A percentile compares a stretch with the other conserved stretches of the same genome.
Conservation (phyloP, 1,140 invertebrate species). For the Papilio dardanus region DNA sequence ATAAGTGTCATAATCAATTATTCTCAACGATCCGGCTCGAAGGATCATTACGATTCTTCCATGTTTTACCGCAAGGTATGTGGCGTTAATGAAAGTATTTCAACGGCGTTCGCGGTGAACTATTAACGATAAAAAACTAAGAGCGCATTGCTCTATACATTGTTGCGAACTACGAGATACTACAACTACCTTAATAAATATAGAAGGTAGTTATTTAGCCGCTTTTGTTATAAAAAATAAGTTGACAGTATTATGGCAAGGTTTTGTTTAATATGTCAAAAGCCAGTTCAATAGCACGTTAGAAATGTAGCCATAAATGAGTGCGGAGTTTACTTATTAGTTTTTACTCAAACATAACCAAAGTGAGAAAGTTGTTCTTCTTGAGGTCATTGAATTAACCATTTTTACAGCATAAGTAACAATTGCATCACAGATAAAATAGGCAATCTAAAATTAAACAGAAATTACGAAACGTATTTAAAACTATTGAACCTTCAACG, state of each 20-base stretch:
- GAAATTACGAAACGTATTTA: slow-evolving; percentile 40
- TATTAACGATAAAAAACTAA: slow-evolving; percentile 30
- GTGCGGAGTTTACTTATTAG: background rate
- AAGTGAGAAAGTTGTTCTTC: background rate
- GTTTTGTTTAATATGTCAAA: background rate
- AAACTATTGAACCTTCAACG: slow-evolving; percentile 43
- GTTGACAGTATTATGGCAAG: background rate
- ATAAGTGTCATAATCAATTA: slow-evolving; percentile 36
- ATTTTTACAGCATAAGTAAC: background rate
- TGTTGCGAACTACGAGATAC: background rate
- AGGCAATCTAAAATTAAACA: slow-evolving; percentile 23
- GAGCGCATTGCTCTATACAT: slow-evolving; percentile 29
- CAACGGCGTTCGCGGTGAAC: slow-evolving; percentile 27
- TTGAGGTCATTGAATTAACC: too few species aligned
- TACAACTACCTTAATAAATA: background rate
- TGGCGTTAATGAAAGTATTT: slow-evolving; percentile 37
- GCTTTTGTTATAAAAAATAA: background rate
- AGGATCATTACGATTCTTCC: slow-evolving; percentile 19
- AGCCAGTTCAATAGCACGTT: background rate
- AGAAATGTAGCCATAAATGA: too few species aligned
- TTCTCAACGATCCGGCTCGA: slow-evolving; percentile 7
- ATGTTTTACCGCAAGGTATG: slow-evolving; percentile 27
- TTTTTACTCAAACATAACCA: background rate
- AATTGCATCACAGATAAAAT: background rate
- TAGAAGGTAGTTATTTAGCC: slow-evolving; percentile 11